Percentiles rank a stretch among this genome's conserved stretches.
phyloP scores from a whole-genome alignment of 2,888 invertebrate genomes.

The Euclidia mi region DNA sequence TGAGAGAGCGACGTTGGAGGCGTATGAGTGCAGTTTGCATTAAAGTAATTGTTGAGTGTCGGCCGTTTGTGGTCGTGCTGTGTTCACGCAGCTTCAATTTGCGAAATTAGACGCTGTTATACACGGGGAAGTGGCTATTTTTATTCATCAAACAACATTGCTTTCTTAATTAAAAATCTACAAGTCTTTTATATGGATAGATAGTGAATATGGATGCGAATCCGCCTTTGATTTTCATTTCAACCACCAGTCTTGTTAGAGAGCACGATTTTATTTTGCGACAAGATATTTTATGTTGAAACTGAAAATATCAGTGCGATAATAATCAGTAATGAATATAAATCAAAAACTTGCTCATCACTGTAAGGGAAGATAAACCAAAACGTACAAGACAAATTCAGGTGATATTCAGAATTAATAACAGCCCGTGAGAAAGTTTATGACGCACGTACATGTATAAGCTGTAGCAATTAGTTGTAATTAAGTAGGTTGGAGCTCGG shows the following conservation, averaged over 20 bases:
- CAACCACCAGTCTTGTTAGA: conserved; percentile 9
- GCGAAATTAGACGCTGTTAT: conserved; percentile 73
- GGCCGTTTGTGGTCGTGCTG: conserved; percentile 66
- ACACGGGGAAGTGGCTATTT: conserved; percentile 59
- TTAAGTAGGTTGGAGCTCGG: conserved; percentile 81
- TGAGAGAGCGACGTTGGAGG: conserved; percentile 61
- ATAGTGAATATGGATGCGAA: conserved; percentile 27
- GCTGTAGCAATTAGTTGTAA: conserved; percentile 86
- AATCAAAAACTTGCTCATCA: conserved; percentile 49
- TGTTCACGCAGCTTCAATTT: conserved; percentile 75
- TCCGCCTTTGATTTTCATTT: conserved; percentile 15
- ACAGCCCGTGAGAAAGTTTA: conserved; percentile 77
- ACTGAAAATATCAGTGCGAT: conserved; percentile 13
- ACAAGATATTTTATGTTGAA: conserved; percentile 9
- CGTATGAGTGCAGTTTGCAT: conserved; percentile 76
- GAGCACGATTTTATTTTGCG: conserved; percentile 11
- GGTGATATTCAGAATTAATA: conserved; percentile 76
- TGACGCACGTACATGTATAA: conserved; percentile 81
- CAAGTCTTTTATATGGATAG: conserved; percentile 26
- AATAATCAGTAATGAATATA: conserved; percentile 31
- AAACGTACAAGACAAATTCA: conserved; percentile 65
- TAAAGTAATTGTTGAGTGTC: conserved; percentile 72
- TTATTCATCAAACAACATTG: conserved; percentile 60
- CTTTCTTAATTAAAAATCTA: conserved; percentile 56
- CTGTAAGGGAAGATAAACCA: conserved; percentile 40